These are phyloP conservation scores for Panopea generosa DNA, from an alignment of 2,888 invertebrate genomes.

Conservation along the genomic window DNA sequence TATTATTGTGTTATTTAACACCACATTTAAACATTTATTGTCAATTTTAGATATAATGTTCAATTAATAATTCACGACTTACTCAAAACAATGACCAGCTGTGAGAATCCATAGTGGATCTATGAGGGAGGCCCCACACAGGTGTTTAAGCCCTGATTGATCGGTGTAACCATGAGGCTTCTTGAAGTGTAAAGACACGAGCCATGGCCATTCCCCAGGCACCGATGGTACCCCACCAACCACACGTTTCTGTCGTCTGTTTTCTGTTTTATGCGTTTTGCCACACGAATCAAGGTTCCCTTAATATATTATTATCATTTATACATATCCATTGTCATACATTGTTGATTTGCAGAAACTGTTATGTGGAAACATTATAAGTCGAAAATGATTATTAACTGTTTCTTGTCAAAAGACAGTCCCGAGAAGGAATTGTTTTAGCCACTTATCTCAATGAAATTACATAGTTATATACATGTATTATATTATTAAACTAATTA, in stretches of 20 bases:
- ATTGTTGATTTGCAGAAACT: too few species aligned
- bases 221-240: constrained; percentile 71
- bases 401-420: too few species aligned
- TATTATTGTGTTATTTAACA: too few species aligned
- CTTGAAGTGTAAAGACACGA: constrained; percentile 75
- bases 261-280: constrained; percentile 27
- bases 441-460: too few species aligned
- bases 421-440: too few species aligned
- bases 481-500: too few species aligned
- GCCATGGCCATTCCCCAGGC: constrained; percentile 77
- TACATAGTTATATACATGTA: too few species aligned
- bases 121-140: constrained; percentile 76
- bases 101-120: constrained; percentile 74
- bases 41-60: too few species aligned
- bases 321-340: not conserved
- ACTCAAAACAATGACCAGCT: constrained; percentile 77
- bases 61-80: too few species aligned
- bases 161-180: constrained; percentile 62
- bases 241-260: constrained; percentile 69
- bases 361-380: not conserved
- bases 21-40: too few species aligned
- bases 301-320: constrained; percentile 1
- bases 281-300: constrained; percentile 48
- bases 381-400: too few species aligned
- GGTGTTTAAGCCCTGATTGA: constrained; percentile 68